A percentile compares a stretch with the other conserved stretches of the same genome.
phyloP scores from a whole-genome alignment of 2,888 invertebrate species.

The Drosophila monieri region DNA sequence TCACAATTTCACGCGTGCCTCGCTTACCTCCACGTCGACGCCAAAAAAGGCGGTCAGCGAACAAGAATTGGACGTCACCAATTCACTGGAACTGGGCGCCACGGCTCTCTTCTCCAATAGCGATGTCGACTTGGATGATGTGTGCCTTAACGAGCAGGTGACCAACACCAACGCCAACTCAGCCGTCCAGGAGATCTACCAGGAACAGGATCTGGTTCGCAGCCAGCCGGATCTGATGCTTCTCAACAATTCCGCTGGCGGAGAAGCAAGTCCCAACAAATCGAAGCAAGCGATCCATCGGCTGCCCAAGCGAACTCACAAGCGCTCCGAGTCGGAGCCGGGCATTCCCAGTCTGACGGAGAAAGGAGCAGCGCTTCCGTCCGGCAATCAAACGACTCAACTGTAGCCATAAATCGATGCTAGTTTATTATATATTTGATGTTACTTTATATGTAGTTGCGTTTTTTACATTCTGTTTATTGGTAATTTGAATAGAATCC shows the following conservation, averaged over 20 bases:
- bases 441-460: constrained; percentile 33
- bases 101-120: constrained; percentile 94
- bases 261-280: constrained; percentile 31
- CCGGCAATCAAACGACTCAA: constrained; percentile 58
- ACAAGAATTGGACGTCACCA: constrained; percentile 79
- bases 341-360: constrained; percentile 73
- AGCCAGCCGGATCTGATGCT: constrained; percentile 83
- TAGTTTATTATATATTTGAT: constrained; percentile 26
- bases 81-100: constrained; percentile 86
- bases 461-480: constrained; percentile 19
- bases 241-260: constrained; percentile 43
- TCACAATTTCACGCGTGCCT: constrained; percentile 50
- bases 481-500: constrained; percentile 13
- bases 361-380: constrained; percentile 24
- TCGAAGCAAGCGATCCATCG: constrained; percentile 58
- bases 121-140: constrained; percentile 92
- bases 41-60: constrained; percentile 69
- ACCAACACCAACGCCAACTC: constrained; percentile 61
- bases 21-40: constrained; percentile 64
- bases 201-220: constrained; percentile 82
- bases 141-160: constrained; percentile 91
- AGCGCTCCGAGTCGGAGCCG: constrained; percentile 84
- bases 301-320: constrained; percentile 80
- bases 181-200: constrained; percentile 61
- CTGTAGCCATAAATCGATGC: constrained; percentile 57